phyloP scores from a whole-genome alignment of 2,113 vertebrate genomes.

The Myrmecobius fasciatus region DNA sequence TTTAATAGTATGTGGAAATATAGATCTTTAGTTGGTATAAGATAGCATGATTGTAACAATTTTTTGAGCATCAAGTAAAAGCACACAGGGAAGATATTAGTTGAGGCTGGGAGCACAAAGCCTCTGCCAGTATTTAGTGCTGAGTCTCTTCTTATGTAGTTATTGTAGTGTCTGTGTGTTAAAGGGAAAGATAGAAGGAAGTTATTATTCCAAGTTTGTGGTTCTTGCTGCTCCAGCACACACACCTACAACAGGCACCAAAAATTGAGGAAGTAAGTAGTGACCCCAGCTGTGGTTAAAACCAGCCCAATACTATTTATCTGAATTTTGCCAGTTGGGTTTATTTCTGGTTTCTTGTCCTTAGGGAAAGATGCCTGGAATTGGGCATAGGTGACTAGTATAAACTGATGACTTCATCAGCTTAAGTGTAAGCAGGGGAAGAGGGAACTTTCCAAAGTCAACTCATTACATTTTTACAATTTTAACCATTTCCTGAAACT shows the following conservation, averaged over 20 bases:
- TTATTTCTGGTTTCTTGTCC: not conserved
- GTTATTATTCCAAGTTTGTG: not conserved
- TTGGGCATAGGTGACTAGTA: not conserved
- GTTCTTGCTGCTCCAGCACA: not conserved
- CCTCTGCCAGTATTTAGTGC: not conserved
- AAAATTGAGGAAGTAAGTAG: not conserved
- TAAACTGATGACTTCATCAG: not conserved
- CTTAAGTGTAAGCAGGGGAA: not conserved
- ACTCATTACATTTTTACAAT: not conserved
- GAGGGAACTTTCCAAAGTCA: not conserved
- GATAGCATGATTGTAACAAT: not conserved
- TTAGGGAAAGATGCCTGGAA: not conserved
- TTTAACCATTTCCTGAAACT: not conserved
- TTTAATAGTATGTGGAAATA: no score
- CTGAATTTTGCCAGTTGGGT: not conserved
- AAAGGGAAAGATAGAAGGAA: not conserved
- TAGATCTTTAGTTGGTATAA: not conserved
- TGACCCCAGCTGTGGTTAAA: not conserved
- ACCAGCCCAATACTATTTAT: not conserved
- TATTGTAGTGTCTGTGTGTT: not conserved
- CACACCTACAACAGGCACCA: not conserved
- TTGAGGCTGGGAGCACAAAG: not conserved
- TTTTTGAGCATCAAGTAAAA: not conserved
- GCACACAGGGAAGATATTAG: not conserved
- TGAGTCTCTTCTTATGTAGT: not conserved